Base-by-base conservation (phyloP, 2,888 invertebrate genomes). In the Ophion ventricosus region DNA sequence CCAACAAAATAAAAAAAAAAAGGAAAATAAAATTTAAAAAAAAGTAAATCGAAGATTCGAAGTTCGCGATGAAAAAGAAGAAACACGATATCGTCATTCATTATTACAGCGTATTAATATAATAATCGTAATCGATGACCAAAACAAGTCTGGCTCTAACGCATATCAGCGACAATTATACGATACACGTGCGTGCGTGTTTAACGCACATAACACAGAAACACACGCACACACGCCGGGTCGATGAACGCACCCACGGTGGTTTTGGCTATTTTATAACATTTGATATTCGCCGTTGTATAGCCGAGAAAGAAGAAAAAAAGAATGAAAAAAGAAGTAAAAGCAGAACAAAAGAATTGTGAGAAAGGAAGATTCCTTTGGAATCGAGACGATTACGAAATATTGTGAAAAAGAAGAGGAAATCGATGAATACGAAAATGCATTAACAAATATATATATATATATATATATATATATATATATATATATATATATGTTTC, bases 261-360 rank as follows among this genome's bases (percentile, higher is more conserved):
- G 90, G 91, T 93, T 92, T 91, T 91, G 92, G 91, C 90, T 93
- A 92, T 93, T 93, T 93, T 93, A 91, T 93, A 93, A 91, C 91
- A 92, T 90, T 93, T 93, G 91, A 92, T 92, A 92, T 91, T 91
- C 90, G 88, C 87, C 89, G 85, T 90, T 91, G 90, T 90, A 91
- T 91, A 91, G 88, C 89, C 91, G 14, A 43, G 23, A 67, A 66
- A 87, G 29, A 66, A 59, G 17, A 72, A 23, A 74, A 61, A 43
- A 66, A 25, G n/a, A 61, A 4, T 25, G 25, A 25, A 73, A 59
- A 63, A 72, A 74, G 54, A 63, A 79, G 49, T 54, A 54, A 11
- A 66, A n/a, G 43, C 8, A 56, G 25, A 54, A 11, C 59, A 70
- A 70, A 73, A 83, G 26, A 72, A 26, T 49, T 23, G 14, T 40